Base-by-base conservation (phyloP, 2,888 invertebrate genomes). In the Crematogaster levior region DNA sequence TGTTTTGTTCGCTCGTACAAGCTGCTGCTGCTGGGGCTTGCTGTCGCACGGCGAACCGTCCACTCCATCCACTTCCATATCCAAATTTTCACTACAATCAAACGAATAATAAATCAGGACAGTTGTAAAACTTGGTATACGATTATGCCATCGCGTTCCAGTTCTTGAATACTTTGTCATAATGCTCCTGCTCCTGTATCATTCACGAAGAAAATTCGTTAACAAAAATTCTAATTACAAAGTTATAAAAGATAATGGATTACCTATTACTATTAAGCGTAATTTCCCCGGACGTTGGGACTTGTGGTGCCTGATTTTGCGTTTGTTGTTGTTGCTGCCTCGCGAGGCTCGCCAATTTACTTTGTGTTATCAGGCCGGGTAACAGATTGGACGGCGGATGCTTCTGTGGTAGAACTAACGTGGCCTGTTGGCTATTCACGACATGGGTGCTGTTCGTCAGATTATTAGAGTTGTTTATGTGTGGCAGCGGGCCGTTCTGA, bases 251-350 rank as follows among this genome's bases (percentile, higher is more conserved):
- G 9, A 63, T 18, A 37, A 43, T 37, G 7, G 84, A 94, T 95
- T 92, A 95, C 95, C 95, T 95, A 95, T 95, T 95, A 95, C 95
- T 95, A 95, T 95, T 96, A 95, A 95, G 95, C 95, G 95, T 95
- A 95, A 93, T 94, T 93, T 94, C 94, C 93, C 94, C 94, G 89
- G 94, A 92, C 91, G 93, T 91, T 91, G 94, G 92, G 90, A 94
- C 93, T 90, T 94, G 93, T 90, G 91, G 91, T 82, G 87, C 85
- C 88, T 93, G 94, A 90, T 85, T 89, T 81, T 92, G 92, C 73
- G 88, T 84, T 81, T 89, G 91, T 73, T 93, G 93, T 72, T 92
- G 92, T 66, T 93, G 94, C 82, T 93, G 94, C 88, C 93, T 93
- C 75, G 93, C 91, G 60, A 93, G 90, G 87, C 86, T 94, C 43